These are phyloP conservation scores for Watsonalla binaria DNA, from an alignment of 2,888 invertebrate species.

Conservation along the genomic window DNA sequence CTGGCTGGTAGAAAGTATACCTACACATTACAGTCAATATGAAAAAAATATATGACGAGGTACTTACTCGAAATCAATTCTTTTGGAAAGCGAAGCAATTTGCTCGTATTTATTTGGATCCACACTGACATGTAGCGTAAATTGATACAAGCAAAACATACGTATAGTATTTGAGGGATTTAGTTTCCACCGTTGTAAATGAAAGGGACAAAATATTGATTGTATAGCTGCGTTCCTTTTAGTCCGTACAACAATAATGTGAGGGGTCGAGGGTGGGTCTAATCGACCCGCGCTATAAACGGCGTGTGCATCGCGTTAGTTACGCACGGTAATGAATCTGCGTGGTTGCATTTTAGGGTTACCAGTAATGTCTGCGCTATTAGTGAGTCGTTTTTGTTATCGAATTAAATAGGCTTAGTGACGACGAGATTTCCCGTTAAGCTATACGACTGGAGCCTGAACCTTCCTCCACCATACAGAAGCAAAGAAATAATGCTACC, in stretches of 20 bases:
- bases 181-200: conserved; percentile 26
- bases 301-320: conserved; percentile 61
- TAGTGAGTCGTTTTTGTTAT: conserved; percentile 36
- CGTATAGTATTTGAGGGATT: conserved; percentile 40
- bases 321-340: conserved; percentile 63
- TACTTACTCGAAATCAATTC: too few species aligned
- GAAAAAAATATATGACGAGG: too few species aligned
- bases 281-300: conserved; percentile 59
- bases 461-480: too few species aligned
- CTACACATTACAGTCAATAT: too few species aligned
- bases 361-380: conserved; percentile 37
- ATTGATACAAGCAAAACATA: conserved; percentile 62
- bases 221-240: conserved; percentile 29
- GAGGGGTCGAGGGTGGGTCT: conserved; percentile 55
- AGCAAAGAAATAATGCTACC: too few species aligned
- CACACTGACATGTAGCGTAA: conserved; percentile 55
- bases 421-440: background rate
- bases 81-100: conserved; percentile 18
- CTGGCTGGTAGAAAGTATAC: too few species aligned
- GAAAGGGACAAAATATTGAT: conserved; percentile 26
- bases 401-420: background rate
- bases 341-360: conserved; percentile 59
- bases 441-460: too few species aligned
- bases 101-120: conserved; percentile 37
- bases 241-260: conserved; percentile 17